Percentiles rank a stretch among this genome's conserved stretches.
phyloP scores from a whole-genome alignment of 2,797 vertebrate species.

The Danio tinwini region DNA sequence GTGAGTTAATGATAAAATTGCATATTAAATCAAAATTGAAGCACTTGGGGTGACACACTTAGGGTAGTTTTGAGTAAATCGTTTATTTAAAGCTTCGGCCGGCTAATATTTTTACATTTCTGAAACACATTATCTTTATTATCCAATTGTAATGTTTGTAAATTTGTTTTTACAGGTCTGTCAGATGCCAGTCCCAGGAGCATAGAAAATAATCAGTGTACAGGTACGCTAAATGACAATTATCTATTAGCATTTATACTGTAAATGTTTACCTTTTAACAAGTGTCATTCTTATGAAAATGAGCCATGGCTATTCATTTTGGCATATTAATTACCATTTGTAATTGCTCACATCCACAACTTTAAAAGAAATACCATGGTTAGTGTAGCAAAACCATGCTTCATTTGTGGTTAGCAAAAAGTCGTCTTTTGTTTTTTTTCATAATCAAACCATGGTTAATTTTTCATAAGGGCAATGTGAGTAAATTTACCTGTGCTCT shows the following conservation, averaged over 20 bases:
- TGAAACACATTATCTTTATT: not conserved
- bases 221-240: not conserved
- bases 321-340: too few relatives aligned
- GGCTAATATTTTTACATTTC: not conserved
- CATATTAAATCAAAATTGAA: too few relatives aligned
- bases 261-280: not conserved
- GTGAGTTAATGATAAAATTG: too few relatives aligned
- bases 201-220: constrained; percentile 18
- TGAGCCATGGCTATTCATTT: too few relatives aligned
- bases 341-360: too few relatives aligned
- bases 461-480: not conserved
- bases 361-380: too few relatives aligned
- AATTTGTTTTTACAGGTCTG: constrained; percentile 20
- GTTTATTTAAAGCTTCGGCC: not conserved
- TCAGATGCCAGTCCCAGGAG: constrained; percentile 1
- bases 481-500: constrained; percentile 17
- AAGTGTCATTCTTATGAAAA: not conserved
- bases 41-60: not conserved
- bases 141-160: not conserved
- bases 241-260: too few relatives aligned
- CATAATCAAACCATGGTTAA: too few relatives aligned
- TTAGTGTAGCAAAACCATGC: too few relatives aligned
- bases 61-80: not conserved
- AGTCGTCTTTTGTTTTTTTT: too few relatives aligned
- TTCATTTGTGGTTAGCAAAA: too few relatives aligned